These are phyloP conservation scores for Helicorthomorpha holstii DNA, from an alignment of 1,140 invertebrate species.

Conservation along the genomic window DNA sequence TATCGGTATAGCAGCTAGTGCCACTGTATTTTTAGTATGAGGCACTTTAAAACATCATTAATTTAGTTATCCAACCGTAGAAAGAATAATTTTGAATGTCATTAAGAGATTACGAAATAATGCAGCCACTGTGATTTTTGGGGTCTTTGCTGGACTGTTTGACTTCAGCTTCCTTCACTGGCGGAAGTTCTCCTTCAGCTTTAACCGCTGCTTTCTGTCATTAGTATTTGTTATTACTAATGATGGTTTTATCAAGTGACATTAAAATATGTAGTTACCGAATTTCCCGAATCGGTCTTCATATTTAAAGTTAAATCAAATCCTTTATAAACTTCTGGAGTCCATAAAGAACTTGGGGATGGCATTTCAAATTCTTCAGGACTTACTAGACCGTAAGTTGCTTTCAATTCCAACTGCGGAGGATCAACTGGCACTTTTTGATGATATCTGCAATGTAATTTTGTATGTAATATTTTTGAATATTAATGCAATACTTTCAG, in stretches of 20 bases:
- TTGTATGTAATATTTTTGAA: not conserved
- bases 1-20: too few species aligned
- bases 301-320: slow-evolving; percentile 29
- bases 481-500: not conserved
- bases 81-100: too few species aligned
- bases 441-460: slow-evolving; percentile 37
- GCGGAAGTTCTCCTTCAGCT: slow-evolving; percentile 36
- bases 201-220: slow-evolving; percentile 23
- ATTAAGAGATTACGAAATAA: slow-evolving; percentile 33
- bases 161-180: slow-evolving; percentile 44
- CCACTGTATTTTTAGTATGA: too few species aligned
- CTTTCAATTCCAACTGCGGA: slow-evolving; percentile 42
- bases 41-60: too few species aligned
- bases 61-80: too few species aligned
- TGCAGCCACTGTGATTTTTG: slow-evolving; percentile 44
- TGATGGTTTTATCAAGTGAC: too few species aligned
- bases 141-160: slow-evolving; percentile 42
- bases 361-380: slow-evolving; percentile 43
- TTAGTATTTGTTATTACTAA: too few species aligned
- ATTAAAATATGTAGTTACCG: slow-evolving; percentile 12
- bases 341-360: slow-evolving; percentile 37
- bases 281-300: slow-evolving; percentile 12
- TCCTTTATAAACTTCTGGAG: slow-evolving; percentile 33
- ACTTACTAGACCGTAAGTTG: slow-evolving; percentile 46
- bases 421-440: slow-evolving; percentile 43